These are phyloP conservation scores for Cephus pulcher DNA, from an alignment of 2,888 invertebrate species.

Conservation along the genomic window DNA sequence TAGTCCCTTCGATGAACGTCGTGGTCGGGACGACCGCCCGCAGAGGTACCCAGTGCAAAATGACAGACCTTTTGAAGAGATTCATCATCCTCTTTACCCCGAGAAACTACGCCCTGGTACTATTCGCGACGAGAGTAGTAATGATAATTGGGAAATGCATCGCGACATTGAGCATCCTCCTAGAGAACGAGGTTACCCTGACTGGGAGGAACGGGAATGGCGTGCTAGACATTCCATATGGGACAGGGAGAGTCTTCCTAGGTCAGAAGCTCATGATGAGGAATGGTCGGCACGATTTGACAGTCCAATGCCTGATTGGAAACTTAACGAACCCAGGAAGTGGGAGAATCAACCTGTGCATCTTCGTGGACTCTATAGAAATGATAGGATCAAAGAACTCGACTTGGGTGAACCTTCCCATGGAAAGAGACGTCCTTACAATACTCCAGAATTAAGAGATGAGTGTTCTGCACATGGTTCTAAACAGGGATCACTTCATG, in stretches of 20 bases:
- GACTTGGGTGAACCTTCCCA: slow-evolving; percentile 51
- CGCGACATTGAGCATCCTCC: slow-evolving; percentile 57
- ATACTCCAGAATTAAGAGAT: slow-evolving; percentile 56
- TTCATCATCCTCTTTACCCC: slow-evolving; percentile 35
- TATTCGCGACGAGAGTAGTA: slow-evolving; percentile 54
- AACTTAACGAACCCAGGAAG: slow-evolving; percentile 56
- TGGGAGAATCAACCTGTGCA: slow-evolving; percentile 62
- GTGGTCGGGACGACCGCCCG: slow-evolving; percentile 65
- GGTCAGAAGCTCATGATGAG: slow-evolving; percentile 61
- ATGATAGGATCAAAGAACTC: slow-evolving; percentile 60
- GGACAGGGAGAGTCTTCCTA: slow-evolving; percentile 62
- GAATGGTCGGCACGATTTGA: slow-evolving; percentile 61
- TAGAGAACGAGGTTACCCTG: slow-evolving; percentile 48
- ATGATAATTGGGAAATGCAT: slow-evolving; percentile 62
- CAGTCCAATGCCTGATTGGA: slow-evolving; percentile 60
- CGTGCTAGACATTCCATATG: slow-evolving; percentile 53
- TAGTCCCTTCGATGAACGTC: slow-evolving; percentile 66
- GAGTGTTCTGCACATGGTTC: slow-evolving; percentile 50
- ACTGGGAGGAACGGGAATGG: slow-evolving; percentile 64
- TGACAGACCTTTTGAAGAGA: slow-evolving; percentile 30
- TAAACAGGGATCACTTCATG: slow-evolving; percentile 58
- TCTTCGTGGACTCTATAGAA: slow-evolving; percentile 55
- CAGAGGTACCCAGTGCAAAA: slow-evolving; percentile 1
- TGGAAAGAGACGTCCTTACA: slow-evolving; percentile 53
- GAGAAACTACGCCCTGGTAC: slow-evolving; percentile 50